Base-by-base conservation (phyloP, 2,888 invertebrate genomes). In the Esperia sulphurella region DNA sequence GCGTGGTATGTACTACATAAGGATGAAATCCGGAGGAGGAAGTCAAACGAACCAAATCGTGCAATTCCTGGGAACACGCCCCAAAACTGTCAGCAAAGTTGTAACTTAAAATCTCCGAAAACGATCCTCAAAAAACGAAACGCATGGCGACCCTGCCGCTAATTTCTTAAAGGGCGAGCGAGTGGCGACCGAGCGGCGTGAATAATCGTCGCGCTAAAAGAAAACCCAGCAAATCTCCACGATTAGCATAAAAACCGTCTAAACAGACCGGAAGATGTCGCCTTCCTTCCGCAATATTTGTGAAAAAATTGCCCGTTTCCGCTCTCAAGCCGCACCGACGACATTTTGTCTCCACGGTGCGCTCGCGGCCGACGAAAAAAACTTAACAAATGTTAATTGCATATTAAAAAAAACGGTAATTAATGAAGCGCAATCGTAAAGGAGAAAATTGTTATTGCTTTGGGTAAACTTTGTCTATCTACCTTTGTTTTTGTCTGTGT, bases 161-260 rank as follows among this genome's bases (percentile, higher is more conserved):
- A 82, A 82, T 82, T 80, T 76, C 79, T 76, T 75, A 66, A 74
- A 72, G 75, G 75, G 71, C 69, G 61, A 63, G 35, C 35, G 35
- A n/a, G 35, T 3, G 54, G 55, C 68, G 66, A 58, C 67, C 69
- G 63, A 73, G 61, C 71, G 61, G 71, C 64, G 75, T 85, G 80
- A 87, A 86, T 87, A 87, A 88, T 83, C 78, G 77, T 79, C 71
- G 68, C 68, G 74, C 80, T 76, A 80, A 85, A 83, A 83, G 80
- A 83, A 83, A 83, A 68, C 75, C 77, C 79, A 73, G 79, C 79
- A 81, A 88, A 88, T 84, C 83, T 80, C 73, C 73, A 51, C 75
- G 82, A 89, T 89, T 89, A 87, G 72, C 88, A 89, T 89, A 88
- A 89, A 88, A 87, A 83, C 76, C 85, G 82, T 75, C 86, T 85